phyloP scores from a whole-genome alignment of 2,888 invertebrate species.

The Drosophila mulleri region DNA sequence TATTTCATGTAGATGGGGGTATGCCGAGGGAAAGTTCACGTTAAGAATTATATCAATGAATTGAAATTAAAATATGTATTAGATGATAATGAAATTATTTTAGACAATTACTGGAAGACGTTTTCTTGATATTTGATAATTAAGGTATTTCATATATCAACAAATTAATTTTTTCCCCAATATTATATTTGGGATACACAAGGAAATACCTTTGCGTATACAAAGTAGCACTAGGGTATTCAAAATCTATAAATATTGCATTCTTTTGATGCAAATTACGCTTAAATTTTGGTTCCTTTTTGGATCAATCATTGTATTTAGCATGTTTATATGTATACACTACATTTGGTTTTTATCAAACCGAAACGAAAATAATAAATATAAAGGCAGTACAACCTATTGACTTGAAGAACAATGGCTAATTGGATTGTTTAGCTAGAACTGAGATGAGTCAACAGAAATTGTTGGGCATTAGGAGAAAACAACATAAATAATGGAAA shows the following conservation, averaged over 20 bases:
- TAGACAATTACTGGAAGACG: too few relatives aligned
- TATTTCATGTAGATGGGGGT: neutral
- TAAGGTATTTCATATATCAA: too few relatives aligned
- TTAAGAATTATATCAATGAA: neutral
- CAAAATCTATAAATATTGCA: neutral
- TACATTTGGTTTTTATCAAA: conserved; percentile 1
- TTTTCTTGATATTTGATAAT: too few relatives aligned
- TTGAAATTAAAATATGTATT: too few relatives aligned
- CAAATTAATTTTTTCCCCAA: too few relatives aligned
- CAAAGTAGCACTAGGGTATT: neutral
- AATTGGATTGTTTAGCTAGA: conserved; percentile 1
- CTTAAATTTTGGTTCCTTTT: neutral
- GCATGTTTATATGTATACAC: neutral
- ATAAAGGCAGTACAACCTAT: neutral
- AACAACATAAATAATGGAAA: neutral
- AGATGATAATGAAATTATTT: too few relatives aligned
- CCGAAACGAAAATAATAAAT: neutral
- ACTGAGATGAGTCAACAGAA: neutral
- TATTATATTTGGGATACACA: too few relatives aligned
- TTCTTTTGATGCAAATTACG: neutral
- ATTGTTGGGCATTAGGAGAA: neutral
- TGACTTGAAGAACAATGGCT: neutral
- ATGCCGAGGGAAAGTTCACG: neutral
- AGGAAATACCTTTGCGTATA: neutral
- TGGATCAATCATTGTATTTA: neutral